Percentiles rank a stretch among this genome's conserved stretches.
phyloP scores from a whole-genome alignment of 2,888 invertebrate species.

The Cryptus armator region DNA sequence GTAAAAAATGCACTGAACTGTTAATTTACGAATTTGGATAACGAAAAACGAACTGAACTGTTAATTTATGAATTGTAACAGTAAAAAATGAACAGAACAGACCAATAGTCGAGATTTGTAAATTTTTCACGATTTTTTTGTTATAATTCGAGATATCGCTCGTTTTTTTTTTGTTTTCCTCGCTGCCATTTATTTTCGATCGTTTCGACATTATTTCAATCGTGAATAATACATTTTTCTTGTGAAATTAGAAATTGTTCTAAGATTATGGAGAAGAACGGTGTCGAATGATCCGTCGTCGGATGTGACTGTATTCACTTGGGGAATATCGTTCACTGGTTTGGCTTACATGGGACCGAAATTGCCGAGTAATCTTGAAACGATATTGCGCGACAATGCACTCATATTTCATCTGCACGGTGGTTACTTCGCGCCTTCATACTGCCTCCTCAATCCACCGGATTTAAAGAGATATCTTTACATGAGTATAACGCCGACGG shows the following conservation, averaged over 20 bases:
- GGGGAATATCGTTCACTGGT: constrained; percentile 95
- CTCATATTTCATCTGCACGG: constrained; percentile 95
- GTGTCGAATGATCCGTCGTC: constrained; percentile 80
- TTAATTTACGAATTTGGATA: no score
- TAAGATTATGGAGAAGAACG: constrained; percentile 82
- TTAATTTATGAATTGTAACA: no score
- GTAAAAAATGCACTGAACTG: no score
- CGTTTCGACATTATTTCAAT: neutral
- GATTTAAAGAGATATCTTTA: constrained; percentile 81
- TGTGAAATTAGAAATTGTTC: constrained; percentile 78
- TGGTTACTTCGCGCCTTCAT: constrained; percentile 91
- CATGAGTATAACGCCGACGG: constrained; percentile 82
- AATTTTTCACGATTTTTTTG: no score
- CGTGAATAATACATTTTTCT: constrained; percentile 33
- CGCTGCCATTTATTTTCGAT: neutral
- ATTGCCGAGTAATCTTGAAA: constrained; percentile 88
- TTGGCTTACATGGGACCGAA: constrained; percentile 91
- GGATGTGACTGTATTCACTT: constrained; percentile 90
- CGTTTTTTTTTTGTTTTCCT: no score
- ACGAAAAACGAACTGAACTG: no score
- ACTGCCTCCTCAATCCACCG: constrained; percentile 83
- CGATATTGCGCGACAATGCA: constrained; percentile 90
- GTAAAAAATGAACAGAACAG: no score
- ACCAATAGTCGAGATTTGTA: no score
- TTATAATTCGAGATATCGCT: no score